Conservation (phyloP, 2,888 invertebrate genomes). For the Xylophagus ater region DNA sequence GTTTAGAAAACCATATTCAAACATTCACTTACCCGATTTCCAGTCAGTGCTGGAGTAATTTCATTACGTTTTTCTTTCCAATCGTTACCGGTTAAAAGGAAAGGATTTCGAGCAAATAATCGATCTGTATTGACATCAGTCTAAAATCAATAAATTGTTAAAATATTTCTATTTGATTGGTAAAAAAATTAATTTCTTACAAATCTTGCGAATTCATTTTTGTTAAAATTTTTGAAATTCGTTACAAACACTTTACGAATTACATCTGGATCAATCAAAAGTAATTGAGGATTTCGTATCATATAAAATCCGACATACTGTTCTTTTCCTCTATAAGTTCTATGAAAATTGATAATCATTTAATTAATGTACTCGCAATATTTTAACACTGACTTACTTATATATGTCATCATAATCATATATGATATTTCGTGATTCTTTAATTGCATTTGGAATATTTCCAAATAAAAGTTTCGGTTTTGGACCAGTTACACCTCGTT, state of each 20-base stretch:
- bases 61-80: conserved; percentile 25
- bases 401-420: conserved; percentile 27
- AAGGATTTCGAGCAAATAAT: conserved; percentile 25
- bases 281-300: conserved; percentile 29
- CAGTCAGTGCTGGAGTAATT: conserved; percentile 22
- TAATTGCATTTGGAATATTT: conserved; percentile 20
- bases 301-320: conserved; percentile 37
- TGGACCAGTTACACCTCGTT: conserved; percentile 26
- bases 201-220: conserved; percentile 16
- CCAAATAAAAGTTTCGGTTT: conserved; percentile 27
- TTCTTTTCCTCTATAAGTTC: conserved; percentile 25
- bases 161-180: background rate
- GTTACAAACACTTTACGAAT: conserved; percentile 22
- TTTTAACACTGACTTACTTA: conserved; percentile 23
- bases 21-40: conserved; percentile 18
- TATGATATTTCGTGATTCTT: conserved; percentile 19
- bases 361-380: background rate
- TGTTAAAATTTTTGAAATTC: conserved; percentile 24
- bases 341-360: conserved; percentile 14
- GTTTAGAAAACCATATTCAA: no score
- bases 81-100: conserved; percentile 22
- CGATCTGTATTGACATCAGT: conserved; percentile 20
- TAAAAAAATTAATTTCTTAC: no score
- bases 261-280: conserved; percentile 33
- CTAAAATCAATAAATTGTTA: background rate